These are phyloP conservation scores for Drosophila histrio DNA, from an alignment of 2,888 invertebrate genomes.

Conservation along the genomic window DNA sequence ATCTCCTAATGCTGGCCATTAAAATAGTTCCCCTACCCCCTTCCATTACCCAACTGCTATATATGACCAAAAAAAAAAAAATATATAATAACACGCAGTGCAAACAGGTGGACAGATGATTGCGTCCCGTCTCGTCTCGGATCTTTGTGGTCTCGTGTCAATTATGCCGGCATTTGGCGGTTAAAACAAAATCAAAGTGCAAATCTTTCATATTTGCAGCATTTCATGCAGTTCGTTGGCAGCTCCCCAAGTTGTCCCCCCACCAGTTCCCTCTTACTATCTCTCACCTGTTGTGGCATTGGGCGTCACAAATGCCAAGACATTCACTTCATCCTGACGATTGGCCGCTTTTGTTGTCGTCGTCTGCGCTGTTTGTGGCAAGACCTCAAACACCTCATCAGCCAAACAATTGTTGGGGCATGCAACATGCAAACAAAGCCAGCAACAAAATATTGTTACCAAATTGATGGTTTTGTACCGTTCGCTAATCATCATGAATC, in stretches of 20 bases:
- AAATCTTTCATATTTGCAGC: conserved; percentile 75
- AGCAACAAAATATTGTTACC: conserved; percentile 75
- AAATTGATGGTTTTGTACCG: conserved; percentile 81
- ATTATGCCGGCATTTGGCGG: conserved; percentile 72
- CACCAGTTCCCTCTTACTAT: not conserved
- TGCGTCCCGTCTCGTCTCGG: conserved; percentile 21
- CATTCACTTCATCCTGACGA: conserved; percentile 74
- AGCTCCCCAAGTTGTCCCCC: conserved; percentile 13
- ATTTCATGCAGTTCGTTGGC: conserved; percentile 66
- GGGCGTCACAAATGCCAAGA: conserved; percentile 55
- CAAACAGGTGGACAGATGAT: conserved; percentile 38
- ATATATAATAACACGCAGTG: not conserved
- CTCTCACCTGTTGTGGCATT: conserved; percentile 70
- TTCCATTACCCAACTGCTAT: not conserved
- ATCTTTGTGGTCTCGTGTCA: conserved; percentile 57
- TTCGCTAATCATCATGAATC: conserved; percentile 77
- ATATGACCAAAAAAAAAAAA: not conserved
- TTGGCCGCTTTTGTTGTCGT: conserved; percentile 44
- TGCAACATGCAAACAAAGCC: conserved; percentile 37
- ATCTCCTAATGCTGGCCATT: conserved; percentile 78
- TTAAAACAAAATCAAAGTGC: conserved; percentile 74
- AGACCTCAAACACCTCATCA: conserved; percentile 65
- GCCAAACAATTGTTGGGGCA: conserved; percentile 36
- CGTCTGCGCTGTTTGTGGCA: conserved; percentile 50
- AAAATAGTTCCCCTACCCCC: conserved; percentile 43